These are phyloP conservation scores for Brachionus angularis DNA, from an alignment of 1,140 invertebrate genomes.

Conservation along the genomic window DNA sequence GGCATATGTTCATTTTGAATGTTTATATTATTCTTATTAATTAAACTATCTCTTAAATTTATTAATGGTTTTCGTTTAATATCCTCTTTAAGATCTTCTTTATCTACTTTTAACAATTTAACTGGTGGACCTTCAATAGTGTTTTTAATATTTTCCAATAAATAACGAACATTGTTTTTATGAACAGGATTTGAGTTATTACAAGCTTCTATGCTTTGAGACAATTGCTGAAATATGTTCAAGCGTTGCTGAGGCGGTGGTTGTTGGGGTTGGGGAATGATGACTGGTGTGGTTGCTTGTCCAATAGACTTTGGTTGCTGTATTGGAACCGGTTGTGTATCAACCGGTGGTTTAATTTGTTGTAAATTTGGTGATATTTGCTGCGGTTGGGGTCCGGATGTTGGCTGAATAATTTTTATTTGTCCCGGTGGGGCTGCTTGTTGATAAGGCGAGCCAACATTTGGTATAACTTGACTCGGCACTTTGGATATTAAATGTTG, in stretches of 20 bases:
- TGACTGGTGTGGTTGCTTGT: not conserved
- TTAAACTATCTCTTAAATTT: constrained; percentile 7
- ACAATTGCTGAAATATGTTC: not conserved
- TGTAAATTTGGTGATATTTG: not conserved
- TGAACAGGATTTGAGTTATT: constrained; percentile 18
- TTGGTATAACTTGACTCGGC: too few species aligned
- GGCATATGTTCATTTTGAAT: not conserved
- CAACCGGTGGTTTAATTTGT: not conserved
- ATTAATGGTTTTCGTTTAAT: not conserved
- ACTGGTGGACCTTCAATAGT: constrained; percentile 14
- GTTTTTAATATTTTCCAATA: constrained; percentile 37
- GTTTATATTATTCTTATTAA: not conserved
- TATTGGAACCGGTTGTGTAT: not conserved
- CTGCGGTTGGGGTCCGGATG: not conserved
- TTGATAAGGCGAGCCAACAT: too few species aligned
- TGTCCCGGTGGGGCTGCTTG: too few species aligned
- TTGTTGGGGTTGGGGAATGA: not conserved
- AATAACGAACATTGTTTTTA: constrained; percentile 42
- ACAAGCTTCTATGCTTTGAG: constrained; percentile 20
- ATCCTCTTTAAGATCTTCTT: not conserved
- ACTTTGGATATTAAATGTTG: too few species aligned
- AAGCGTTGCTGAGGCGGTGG: not conserved
- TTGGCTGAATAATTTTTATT: too few species aligned
- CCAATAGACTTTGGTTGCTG: not conserved
- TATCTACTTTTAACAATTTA: constrained; percentile 12